Evolutionary conservation across 2,888 invertebrate species (phyloP), one percentile per base, ranked within the genome.

Genomic region (Leptinotarsa juncta): DNA sequence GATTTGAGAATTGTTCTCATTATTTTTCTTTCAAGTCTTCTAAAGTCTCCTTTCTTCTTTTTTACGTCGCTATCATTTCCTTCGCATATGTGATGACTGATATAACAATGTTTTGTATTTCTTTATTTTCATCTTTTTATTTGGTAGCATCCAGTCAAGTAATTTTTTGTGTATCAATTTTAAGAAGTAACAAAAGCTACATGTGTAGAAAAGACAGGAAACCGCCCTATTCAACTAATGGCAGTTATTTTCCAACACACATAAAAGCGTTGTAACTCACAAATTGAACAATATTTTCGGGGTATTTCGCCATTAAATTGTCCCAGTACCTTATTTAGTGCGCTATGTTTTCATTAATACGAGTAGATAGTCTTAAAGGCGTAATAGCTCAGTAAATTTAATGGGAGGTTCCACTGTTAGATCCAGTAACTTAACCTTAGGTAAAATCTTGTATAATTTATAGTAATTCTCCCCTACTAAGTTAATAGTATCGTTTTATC

Each of bases 401-500:
- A 83, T 82, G 82, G 82, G 76, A 81, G 81, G 81, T 80, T 79
- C 77, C 79, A 73, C 75, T 73, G 78, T 78, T 79, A 75, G 77
- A 81, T 81, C 78, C 78, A 78, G 80, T 79, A 81, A 82, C 81
- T 82, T 83, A 86, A 85, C 86, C 85, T 84, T 84, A 84, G 85
- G 84, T 85, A 85, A 85, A 86, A 86, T 86, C 86, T 85, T 85
- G 85, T 83, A 84, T 87, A 86, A 87, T 87, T 87, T 87, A 87
- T 86, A 81, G 85, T 83, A 84, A 83, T 83, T 82, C 85, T 82
- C 84, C 83, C 84, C 84, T 80, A 75, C 84, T 83, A 84, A 86
- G 85, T 87, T 87, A 87, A 87, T 87, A 85, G 86, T 85, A 84
- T 84, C 86, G 83, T 87, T 87, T 86, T 87, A 87, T 87, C 87